phyloP scores from a whole-genome alignment of 2,888 invertebrate genomes.

The Agelastica alni region DNA sequence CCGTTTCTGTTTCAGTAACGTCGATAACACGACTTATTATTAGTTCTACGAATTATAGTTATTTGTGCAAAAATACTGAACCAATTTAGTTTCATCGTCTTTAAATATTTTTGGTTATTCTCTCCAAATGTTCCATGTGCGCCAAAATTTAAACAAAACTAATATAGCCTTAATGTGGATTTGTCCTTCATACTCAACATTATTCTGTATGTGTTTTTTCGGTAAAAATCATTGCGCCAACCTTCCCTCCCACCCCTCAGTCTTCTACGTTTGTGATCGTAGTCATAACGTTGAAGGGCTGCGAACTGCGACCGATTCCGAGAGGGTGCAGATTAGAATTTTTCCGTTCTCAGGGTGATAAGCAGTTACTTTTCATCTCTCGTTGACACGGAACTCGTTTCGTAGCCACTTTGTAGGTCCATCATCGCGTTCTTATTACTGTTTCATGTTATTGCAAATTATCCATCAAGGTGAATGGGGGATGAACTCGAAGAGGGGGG shows the following conservation, averaged over 20 bases:
- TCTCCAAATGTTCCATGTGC: too few relatives aligned
- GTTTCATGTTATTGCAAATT: conserved; percentile 54
- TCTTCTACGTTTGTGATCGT: conserved; percentile 19
- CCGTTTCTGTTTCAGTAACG: too few relatives aligned
- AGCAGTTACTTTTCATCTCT: conserved; percentile 45
- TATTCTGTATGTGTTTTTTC: too few relatives aligned
- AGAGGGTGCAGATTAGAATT: conserved; percentile 37
- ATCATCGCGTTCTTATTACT: conserved; percentile 48
- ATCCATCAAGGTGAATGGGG: conserved; percentile 42
- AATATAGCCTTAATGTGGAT: too few relatives aligned
- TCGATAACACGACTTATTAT: neutral
- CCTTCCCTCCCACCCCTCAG: too few relatives aligned
- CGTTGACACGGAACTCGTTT: conserved; percentile 39
- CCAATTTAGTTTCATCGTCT: too few relatives aligned
- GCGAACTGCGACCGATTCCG: conserved; percentile 39
- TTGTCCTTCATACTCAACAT: too few relatives aligned
- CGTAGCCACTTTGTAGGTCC: conserved; percentile 39
- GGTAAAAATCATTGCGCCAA: too few relatives aligned
- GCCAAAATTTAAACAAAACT: too few relatives aligned
- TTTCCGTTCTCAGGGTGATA: conserved; percentile 40
- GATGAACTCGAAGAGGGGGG: conserved; percentile 2
- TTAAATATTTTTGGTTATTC: too few relatives aligned
- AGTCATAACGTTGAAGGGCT: conserved; percentile 38
- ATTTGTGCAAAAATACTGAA: too few relatives aligned
- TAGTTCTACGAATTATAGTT: too few relatives aligned